Evolutionary conservation across 2,113 vertebrate genomes (phyloP).

Genomic region (Periophthalmus modestus): DNA sequence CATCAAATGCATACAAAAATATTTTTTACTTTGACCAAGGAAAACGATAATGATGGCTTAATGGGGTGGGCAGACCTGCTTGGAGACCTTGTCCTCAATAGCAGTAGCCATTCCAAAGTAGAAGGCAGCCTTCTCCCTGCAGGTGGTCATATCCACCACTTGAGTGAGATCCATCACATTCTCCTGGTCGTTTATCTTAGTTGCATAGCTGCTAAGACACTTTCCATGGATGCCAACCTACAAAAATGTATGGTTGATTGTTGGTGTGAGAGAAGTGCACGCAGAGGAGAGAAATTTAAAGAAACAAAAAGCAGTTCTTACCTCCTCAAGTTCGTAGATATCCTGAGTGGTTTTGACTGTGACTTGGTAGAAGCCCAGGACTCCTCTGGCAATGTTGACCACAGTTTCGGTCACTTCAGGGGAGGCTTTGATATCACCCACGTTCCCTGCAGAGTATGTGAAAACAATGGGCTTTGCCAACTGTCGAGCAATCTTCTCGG

Average conservation of each 20-base stretch:
- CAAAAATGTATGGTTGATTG: slow-evolving; percentile 10
- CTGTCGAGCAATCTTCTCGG: slow-evolving; percentile 54
- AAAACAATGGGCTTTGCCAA: slow-evolving; percentile 72
- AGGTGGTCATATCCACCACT: slow-evolving; percentile 68
- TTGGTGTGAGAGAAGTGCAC: neutral
- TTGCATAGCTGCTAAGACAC: slow-evolving; percentile 71
- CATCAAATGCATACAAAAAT: slow-evolving; percentile 21
- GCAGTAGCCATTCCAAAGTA: slow-evolving; percentile 69
- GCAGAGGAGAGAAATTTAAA: neutral
- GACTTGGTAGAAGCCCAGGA: slow-evolving; percentile 74
- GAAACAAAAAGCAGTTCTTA: slow-evolving; percentile 17
- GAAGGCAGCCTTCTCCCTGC: slow-evolving; percentile 65
- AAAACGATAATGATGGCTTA: neutral
- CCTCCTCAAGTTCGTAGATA: slow-evolving; percentile 77
- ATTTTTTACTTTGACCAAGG: neutral
- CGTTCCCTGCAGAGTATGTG: slow-evolving; percentile 62
- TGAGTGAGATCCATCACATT: slow-evolving; percentile 67
- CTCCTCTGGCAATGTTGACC: slow-evolving; percentile 79
- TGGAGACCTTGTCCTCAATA: slow-evolving; percentile 53
- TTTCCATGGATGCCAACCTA: slow-evolving; percentile 75
- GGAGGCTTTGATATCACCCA: slow-evolving; percentile 61
- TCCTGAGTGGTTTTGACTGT: slow-evolving; percentile 77
- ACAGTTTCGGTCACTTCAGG: slow-evolving; percentile 61
- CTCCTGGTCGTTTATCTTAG: slow-evolving; percentile 50
- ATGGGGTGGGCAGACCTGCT: slow-evolving; percentile 56